These are phyloP conservation scores for Monopterus albus DNA, from an alignment of 2,113 vertebrate species.

Conservation along the genomic window DNA sequence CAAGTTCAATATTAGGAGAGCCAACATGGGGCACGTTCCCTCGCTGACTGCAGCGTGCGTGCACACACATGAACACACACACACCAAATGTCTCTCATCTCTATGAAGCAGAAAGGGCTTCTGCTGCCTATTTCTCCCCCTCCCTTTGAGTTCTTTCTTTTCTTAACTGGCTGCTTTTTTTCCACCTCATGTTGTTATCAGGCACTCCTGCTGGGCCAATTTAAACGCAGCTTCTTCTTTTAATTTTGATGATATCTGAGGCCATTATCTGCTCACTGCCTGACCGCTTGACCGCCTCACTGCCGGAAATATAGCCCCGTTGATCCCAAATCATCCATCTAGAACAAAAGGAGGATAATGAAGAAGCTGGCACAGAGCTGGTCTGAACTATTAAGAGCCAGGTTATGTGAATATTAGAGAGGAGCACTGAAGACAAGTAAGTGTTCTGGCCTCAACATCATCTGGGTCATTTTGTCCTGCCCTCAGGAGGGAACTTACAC, in stretches of 20 bases:
- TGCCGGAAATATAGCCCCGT: slow-evolving; percentile 37
- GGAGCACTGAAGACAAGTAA: slow-evolving; percentile 34
- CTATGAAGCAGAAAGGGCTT: slow-evolving; percentile 35
- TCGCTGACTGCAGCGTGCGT: slow-evolving; percentile 27
- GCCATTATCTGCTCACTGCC: slow-evolving; percentile 53
- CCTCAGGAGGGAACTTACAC: slow-evolving; percentile 45
- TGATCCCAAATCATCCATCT: slow-evolving; percentile 58
- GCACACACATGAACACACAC: slow-evolving; percentile 12
- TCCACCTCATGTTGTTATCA: slow-evolving; percentile 38
- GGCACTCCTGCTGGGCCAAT: slow-evolving; percentile 54
- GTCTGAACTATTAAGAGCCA: slow-evolving; percentile 39
- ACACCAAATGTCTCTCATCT: slow-evolving; percentile 41
- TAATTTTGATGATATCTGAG: slow-evolving; percentile 61
- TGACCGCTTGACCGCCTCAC: slow-evolving; percentile 47
- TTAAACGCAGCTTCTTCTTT: slow-evolving; percentile 53
- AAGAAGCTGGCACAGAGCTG: slow-evolving; percentile 49
- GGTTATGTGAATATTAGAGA: slow-evolving; percentile 61
- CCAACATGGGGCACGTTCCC: slow-evolving; percentile 48
- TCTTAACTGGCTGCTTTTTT: slow-evolving; percentile 21
- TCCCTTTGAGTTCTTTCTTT: slow-evolving; percentile 25
- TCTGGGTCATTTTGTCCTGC: slow-evolving; percentile 37
- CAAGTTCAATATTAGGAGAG: slow-evolving; percentile 73
- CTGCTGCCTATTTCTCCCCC: slow-evolving; percentile 33
- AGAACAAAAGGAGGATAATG: slow-evolving; percentile 62
- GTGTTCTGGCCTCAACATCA: slow-evolving; percentile 22